phyloP scores from a whole-genome alignment of 1,140 invertebrate genomes.

The Eumeta japonica region DNA sequence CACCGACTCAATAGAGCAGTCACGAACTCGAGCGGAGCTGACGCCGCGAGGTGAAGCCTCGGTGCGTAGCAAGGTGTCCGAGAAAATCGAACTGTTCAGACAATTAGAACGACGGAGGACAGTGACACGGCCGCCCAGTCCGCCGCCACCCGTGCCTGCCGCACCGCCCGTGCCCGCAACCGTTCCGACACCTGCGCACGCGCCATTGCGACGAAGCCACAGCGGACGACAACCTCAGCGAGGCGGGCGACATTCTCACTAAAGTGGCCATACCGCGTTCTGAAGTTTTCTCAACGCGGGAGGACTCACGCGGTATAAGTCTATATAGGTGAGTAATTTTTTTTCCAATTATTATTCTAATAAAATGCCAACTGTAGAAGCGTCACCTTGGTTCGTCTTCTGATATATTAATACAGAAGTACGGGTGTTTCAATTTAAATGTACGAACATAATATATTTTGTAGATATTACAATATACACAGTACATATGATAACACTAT shows the following conservation, averaged over 20 bases:
- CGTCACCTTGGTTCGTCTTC: too few relatives aligned
- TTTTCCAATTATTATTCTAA: neutral
- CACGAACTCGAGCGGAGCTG: constrained; percentile 14
- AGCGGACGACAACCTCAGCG: constrained; percentile 51
- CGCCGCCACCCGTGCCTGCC: constrained; percentile 49
- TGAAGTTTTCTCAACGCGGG: constrained; percentile 77
- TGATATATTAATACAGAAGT: too few relatives aligned
- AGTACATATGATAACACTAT: too few relatives aligned
- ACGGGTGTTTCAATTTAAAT: too few relatives aligned
- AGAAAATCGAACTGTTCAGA: constrained; percentile 55
- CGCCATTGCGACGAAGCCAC: constrained; percentile 50
- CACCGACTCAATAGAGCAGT: constrained; percentile 11
- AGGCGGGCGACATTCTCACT: constrained; percentile 74
- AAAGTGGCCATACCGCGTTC: constrained; percentile 81
- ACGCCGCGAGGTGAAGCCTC: constrained; percentile 43
- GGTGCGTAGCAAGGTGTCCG: constrained; percentile 49
- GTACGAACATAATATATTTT: too few relatives aligned
- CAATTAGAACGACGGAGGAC: constrained; percentile 56
- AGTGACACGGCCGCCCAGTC: constrained; percentile 46
- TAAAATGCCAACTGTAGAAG: too few relatives aligned
- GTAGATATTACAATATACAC: too few relatives aligned
- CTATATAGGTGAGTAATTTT: constrained; percentile 58
- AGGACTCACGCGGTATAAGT: constrained; percentile 68
- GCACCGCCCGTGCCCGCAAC: constrained; percentile 31
- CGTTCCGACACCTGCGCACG: constrained; percentile 27